Conservation (phyloP, 2,888 invertebrate genomes). For the Sinelater perroti region DNA sequence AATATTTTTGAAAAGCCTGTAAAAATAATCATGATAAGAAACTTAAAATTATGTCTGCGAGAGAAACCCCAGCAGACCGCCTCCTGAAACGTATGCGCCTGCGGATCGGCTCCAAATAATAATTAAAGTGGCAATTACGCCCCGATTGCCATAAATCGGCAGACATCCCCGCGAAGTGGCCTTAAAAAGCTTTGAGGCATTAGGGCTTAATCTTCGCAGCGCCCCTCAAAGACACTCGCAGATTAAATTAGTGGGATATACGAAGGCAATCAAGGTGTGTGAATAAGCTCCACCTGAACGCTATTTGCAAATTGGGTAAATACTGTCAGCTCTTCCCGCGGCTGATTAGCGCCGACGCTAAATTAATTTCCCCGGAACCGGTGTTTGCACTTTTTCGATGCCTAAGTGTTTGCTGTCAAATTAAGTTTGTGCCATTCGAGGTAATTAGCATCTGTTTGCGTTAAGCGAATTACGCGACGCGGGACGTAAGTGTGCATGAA, state of each 20-base stretch:
- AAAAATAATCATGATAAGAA: no score
- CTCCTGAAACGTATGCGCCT: no score
- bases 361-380: constrained; percentile 24
- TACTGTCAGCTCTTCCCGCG: constrained; percentile 21
- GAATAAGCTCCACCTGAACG: constrained; percentile 19
- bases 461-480: no score
- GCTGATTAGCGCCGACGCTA: constrained; percentile 23
- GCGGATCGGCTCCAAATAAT: no score
- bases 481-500: background rate
- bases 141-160: no score
- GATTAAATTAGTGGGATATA: constrained; percentile 23
- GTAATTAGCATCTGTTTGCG: background rate
- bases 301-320: constrained; percentile 32
- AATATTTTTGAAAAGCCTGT: no score
- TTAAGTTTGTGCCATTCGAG: background rate
- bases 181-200: constrained; percentile 19
- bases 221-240: constrained; percentile 10
- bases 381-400: background rate
- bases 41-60: no score
- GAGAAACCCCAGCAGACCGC: no score
- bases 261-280: constrained; percentile 24
- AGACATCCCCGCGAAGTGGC: constrained; percentile 4
- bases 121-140: no score
- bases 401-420: constrained; percentile 6
- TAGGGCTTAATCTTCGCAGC: constrained; percentile 15